Evolutionary conservation across 1,140 invertebrate species (phyloP).

Genomic region (Sarcophaga bullata): DNA sequence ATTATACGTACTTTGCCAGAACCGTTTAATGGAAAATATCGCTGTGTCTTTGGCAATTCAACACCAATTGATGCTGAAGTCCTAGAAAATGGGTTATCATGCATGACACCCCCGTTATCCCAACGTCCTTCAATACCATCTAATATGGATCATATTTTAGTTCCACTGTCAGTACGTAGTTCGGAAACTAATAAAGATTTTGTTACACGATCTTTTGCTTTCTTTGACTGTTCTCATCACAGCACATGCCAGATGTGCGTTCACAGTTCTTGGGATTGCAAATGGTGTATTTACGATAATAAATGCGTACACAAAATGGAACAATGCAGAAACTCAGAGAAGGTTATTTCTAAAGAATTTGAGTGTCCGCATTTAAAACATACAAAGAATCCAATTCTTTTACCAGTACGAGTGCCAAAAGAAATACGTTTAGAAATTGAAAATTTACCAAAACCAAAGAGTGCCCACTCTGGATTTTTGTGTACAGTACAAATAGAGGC

Average conservation of each 20-base stretch:
- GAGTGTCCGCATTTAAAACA: conserved; percentile 86
- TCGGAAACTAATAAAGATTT: conserved; percentile 94
- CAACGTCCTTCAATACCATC: conserved; percentile 82
- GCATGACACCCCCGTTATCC: conserved; percentile 82
- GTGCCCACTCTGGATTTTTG: conserved; percentile 86
- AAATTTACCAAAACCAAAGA: conserved; percentile 87
- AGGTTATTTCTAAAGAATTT: conserved; percentile 84
- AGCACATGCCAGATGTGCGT: conserved; percentile 87
- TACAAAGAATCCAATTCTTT: conserved; percentile 73
- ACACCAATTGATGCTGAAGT: conserved; percentile 88
- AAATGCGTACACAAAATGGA: conserved; percentile 90
- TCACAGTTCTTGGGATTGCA: conserved; percentile 89
- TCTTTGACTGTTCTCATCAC: conserved; percentile 93
- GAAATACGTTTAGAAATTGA: conserved; percentile 89
- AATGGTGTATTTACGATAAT: conserved; percentile 97
- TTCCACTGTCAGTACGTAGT: conserved; percentile 87
- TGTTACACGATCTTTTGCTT: conserved; percentile 91
- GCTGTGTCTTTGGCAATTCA: conserved; percentile 90
- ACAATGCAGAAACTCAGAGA: conserved; percentile 77
- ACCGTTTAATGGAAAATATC: conserved; percentile 89
- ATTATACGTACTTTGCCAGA: conserved; percentile 90
- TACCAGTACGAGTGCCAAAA: conserved; percentile 89
- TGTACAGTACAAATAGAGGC: conserved; percentile 92
- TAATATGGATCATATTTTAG: conserved; percentile 87
- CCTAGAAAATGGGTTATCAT: conserved; percentile 82